Percentiles rank a stretch among this genome's conserved stretches.
These are phyloP conservation scores for Drosophila sp. DNA, from an alignment of 1,140 invertebrate genomes.

Conservation along the genomic window DNA sequence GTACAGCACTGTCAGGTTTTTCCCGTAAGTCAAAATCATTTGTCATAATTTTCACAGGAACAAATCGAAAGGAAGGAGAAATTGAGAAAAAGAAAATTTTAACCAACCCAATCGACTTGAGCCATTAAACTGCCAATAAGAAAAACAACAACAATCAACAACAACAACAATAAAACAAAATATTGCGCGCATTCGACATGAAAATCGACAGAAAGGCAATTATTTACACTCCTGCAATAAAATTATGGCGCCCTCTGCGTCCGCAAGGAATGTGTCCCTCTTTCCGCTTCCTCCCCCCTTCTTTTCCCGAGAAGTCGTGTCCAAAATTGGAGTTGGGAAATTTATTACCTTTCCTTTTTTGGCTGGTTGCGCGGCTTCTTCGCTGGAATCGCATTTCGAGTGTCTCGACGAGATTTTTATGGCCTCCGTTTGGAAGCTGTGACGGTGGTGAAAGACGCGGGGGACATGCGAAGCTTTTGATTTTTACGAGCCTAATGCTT, in stretches of 20 bases:
- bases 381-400: conserved; percentile 49
- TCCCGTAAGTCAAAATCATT: conserved; percentile 68
- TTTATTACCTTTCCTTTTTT: conserved; percentile 78
- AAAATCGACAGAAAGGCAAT: conserved; percentile 81
- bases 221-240: conserved; percentile 81
- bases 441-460: not conserved
- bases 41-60: conserved; percentile 68
- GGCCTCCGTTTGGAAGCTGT: conserved; percentile 28
- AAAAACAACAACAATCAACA: conserved; percentile 34
- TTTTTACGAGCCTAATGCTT: conserved; percentile 43
- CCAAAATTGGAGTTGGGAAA: conserved; percentile 70
- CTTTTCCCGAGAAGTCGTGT: conserved; percentile 51
- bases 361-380: conserved; percentile 29
- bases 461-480: conserved; percentile 23
- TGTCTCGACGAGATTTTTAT: conserved; percentile 57
- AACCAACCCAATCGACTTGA: conserved; percentile 42
- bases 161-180: conserved; percentile 28
- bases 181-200: conserved; percentile 63
- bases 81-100: conserved; percentile 30
- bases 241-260: conserved; percentile 58
- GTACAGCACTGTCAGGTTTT: conserved; percentile 49
- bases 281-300: not conserved
- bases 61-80: conserved; percentile 1
- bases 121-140: conserved; percentile 55
- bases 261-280: not conserved